Evolutionary conservation across 92 coral and sea anemone species (phyloP), one percentile per base, ranked within the genome.

Genomic region (Epizoanthus fatuus): DNA sequence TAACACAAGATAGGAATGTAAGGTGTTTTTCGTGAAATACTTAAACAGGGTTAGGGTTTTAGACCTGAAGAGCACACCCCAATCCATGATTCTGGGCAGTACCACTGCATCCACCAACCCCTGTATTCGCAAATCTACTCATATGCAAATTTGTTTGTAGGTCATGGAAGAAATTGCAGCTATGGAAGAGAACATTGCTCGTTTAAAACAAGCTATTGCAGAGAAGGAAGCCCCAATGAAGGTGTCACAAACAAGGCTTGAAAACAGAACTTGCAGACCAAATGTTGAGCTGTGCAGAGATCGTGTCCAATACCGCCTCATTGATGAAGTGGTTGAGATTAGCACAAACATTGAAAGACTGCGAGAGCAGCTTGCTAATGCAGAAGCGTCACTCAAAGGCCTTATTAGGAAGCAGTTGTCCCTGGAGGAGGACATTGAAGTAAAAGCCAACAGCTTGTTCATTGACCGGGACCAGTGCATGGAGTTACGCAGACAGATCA

Each of bases 241-340:
- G 64, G 99, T 96, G 7, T 91, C 99, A 2, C 99, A 95, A 63
- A 96, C 99, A 49, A 81, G 99, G 35, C 85, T 95, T 42, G 98
- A 96, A 55, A 89, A 95, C 92, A 91, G 99, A 95, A 96, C 99
- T 35, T 79, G 85, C n/a, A 88, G 99, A 20, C 99, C 99, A 22
- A 97, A 97, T 91, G 91, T 97, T 10, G 99, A 97, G 89, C 92
- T 97, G 88, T 97, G 99, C 79, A 84, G 99, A 59, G 99, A 96
- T 66, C 93, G 95, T 37, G 99, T 96, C 14, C 98, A 96, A 84
- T 96, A 96, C 80, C 91, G 99, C 20, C 94, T 96, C 20, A 89
- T 96, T 58, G 94, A 87, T 17, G 99, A 96, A 62, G 96, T 91
- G 15, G 89, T 91, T 67, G 99, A 95, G 79, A 96, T 96, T 39